Percentiles rank a stretch among this genome's conserved stretches.
These are phyloP conservation scores for Podocnemis expansa DNA, from an alignment of 2,113 vertebrate species.

Conservation along the genomic window DNA sequence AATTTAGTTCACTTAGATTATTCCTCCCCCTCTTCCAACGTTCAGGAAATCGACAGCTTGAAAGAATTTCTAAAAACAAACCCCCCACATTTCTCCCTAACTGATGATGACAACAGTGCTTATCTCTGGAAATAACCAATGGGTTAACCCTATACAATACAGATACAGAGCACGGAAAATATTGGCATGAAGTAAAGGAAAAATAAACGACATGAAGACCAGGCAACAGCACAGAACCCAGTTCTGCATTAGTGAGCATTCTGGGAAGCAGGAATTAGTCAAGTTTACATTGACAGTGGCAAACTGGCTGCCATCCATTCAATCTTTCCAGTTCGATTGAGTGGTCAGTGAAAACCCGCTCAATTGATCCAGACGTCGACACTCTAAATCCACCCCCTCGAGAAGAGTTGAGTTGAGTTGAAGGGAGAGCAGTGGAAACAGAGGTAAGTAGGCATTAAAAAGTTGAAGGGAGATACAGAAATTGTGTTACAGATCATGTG, in stretches of 20 bases:
- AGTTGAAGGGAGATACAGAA: too few relatives aligned
- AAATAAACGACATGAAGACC: background rate
- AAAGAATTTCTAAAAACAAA: accelerated
- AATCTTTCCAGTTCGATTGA: too few relatives aligned
- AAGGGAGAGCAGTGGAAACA: too few relatives aligned
- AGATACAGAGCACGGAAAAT: too few relatives aligned
- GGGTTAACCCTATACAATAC: background rate
- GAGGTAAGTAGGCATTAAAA: too few relatives aligned
- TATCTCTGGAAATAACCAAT: background rate
- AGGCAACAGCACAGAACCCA: background rate
- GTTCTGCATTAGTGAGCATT: background rate
- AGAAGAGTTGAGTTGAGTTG: too few relatives aligned
- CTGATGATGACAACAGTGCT: background rate
- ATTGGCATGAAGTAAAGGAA: background rate
- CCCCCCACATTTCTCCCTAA: background rate
- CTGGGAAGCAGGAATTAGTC: background rate
- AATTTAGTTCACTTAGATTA: background rate
- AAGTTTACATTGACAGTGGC: too few relatives aligned
- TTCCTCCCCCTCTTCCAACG: background rate
- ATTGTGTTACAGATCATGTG: too few relatives aligned
- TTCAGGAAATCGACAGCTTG: background rate
- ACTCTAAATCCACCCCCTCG: too few relatives aligned
- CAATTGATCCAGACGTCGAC: too few relatives aligned
- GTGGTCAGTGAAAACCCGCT: too few relatives aligned
- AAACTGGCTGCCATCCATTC: too few relatives aligned